Percentiles rank a stretch among this genome's conserved stretches.
Conservation (phyloP, 2,888 invertebrate genomes). For the Ormia ochracea region DNA sequence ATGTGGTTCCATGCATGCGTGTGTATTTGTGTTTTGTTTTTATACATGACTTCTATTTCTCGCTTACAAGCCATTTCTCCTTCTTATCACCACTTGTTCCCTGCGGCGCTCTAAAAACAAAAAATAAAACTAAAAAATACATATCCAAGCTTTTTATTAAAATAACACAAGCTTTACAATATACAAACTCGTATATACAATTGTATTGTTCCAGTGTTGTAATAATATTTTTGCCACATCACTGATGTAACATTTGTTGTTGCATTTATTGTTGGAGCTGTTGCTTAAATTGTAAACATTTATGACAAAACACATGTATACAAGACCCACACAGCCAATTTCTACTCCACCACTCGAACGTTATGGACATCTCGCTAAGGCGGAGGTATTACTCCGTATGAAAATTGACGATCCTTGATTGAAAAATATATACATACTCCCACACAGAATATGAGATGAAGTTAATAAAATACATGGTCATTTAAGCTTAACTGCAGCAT, state of each 20-base stretch:
- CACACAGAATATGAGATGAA: slow-evolving; percentile 13
- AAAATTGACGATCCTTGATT: not conserved
- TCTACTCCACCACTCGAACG: not conserved
- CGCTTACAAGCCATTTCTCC: not conserved
- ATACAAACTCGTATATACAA: not conserved
- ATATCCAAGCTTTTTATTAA: slow-evolving; percentile 18
- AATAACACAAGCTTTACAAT: not conserved
- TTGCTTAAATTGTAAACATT: slow-evolving; percentile 36
- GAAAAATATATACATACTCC: not conserved
- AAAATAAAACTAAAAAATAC: slow-evolving; percentile 24
- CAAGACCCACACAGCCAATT: slow-evolving; percentile 14
- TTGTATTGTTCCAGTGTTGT: slow-evolving; percentile 6
- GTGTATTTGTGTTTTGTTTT: no score
- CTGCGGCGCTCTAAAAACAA: slow-evolving; percentile 9
- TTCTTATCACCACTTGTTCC: not conserved
- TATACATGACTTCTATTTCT: not conserved
- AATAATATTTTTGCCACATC: slow-evolving; percentile 58
- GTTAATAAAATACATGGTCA: slow-evolving; percentile 14
- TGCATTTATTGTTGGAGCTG: not conserved
- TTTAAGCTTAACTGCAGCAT: no score
- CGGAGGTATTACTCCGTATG: slow-evolving; percentile 30
- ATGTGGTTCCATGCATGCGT: slow-evolving; percentile 12
- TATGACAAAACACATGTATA: slow-evolving; percentile 32
- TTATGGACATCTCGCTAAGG: not conserved
- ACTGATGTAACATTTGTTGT: slow-evolving; percentile 46